These are phyloP conservation scores for Melinaea menophilus DNA, from an alignment of 2,888 invertebrate species.

Conservation along the genomic window DNA sequence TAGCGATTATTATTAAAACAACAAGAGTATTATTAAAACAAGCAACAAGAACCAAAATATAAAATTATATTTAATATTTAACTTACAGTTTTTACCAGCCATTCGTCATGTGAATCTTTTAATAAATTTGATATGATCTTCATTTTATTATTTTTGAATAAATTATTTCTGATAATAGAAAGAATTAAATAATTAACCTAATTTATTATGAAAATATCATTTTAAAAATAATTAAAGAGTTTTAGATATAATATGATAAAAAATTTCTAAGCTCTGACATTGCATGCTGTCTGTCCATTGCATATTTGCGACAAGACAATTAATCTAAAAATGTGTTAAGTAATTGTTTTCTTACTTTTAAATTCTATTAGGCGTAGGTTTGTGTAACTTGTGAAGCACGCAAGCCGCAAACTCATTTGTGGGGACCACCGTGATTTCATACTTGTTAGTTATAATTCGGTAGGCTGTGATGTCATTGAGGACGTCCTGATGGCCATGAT, in stretches of 20 bases:
- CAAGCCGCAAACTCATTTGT: slow-evolving; percentile 42
- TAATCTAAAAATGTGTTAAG: too few species aligned
- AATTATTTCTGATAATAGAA: slow-evolving; percentile 9
- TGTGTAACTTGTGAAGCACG: slow-evolving; percentile 40
- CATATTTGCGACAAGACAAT: too few species aligned
- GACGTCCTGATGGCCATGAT: slow-evolving; percentile 52
- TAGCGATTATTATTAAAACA: not conserved
- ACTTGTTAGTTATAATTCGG: slow-evolving; percentile 43
- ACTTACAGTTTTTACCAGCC: slow-evolving; percentile 57
- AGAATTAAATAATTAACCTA: not conserved
- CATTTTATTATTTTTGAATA: slow-evolving; percentile 38
- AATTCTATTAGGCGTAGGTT: not conserved
- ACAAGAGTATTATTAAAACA: not conserved
- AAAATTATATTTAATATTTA: not conserved
- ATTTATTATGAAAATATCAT: not conserved
- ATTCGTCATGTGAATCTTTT: slow-evolving; percentile 57
- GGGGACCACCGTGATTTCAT: slow-evolving; percentile 45
- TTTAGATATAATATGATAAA: too few species aligned
- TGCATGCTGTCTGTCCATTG: too few species aligned
- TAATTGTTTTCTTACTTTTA: not conserved
- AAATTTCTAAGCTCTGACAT: too few species aligned
- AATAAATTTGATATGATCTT: slow-evolving; percentile 58
- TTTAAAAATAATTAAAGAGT: not conserved
- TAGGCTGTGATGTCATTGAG: slow-evolving; percentile 50
- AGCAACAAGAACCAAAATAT: not conserved